Conservation (phyloP, 2,888 invertebrate genomes). For the Isotomurus palustris region DNA sequence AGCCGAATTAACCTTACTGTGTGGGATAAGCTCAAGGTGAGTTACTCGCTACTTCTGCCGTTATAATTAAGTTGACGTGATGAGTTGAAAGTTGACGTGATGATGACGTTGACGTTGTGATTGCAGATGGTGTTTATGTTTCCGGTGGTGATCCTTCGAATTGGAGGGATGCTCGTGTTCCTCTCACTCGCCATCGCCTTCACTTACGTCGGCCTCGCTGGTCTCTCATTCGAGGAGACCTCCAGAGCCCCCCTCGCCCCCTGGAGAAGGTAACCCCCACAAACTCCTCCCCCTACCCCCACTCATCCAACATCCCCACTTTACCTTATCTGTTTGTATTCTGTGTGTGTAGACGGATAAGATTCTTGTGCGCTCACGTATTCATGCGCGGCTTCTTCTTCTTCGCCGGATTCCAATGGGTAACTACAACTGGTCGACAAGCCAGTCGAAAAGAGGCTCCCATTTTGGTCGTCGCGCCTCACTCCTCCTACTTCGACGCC, state of each 20-base stretch:
- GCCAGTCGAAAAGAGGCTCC: slow-evolving; percentile 73
- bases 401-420: slow-evolving; percentile 74
- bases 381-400: slow-evolving; percentile 63
- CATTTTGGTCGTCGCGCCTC: slow-evolving; percentile 70
- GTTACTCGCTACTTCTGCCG: neutral
- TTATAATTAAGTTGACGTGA: neutral
- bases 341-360: slow-evolving; percentile 17
- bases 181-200: slow-evolving; percentile 78
- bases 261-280: slow-evolving; percentile 82
- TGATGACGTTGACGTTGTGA: no score
- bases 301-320: no score
- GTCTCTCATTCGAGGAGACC: slow-evolving; percentile 73
- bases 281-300: no score
- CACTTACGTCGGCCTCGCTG: slow-evolving; percentile 75
- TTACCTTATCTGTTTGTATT: neutral
- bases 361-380: slow-evolving; percentile 29
- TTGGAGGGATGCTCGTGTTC: slow-evolving; percentile 69
- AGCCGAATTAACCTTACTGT: slow-evolving; percentile 12
- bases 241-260: slow-evolving; percentile 72
- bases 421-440: slow-evolving; percentile 70
- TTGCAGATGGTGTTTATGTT: slow-evolving; percentile 80
- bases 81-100: no score
- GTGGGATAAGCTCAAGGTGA: slow-evolving; percentile 22
- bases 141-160: slow-evolving; percentile 73
- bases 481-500: slow-evolving; percentile 80